Evolutionary conservation across 2,888 invertebrate genomes (phyloP).

Genomic region (Monochamus alternatus): DNA sequence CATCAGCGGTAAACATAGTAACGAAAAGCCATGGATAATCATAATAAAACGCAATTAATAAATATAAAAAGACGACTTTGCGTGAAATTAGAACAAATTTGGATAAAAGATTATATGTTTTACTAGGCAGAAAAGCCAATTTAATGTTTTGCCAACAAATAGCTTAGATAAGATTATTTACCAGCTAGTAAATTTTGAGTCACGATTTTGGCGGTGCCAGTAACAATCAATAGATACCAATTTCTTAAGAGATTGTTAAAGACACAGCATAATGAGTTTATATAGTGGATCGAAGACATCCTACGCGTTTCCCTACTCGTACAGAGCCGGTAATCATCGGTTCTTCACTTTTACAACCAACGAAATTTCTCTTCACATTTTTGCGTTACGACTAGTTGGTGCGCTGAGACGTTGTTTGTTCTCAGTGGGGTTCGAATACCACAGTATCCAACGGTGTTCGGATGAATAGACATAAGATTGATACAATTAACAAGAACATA

Average conservation of each 20-base stretch:
- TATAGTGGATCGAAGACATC: conserved; percentile 16
- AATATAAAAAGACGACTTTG: no score
- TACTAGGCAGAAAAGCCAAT: no score
- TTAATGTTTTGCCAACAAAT: no score
- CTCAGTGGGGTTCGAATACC: conserved; percentile 60
- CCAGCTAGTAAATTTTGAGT: no score
- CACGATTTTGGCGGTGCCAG: not conserved
- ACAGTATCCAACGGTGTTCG: conserved; percentile 59
- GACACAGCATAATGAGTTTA: conserved; percentile 13
- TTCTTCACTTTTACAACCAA: conserved; percentile 37
- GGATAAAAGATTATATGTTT: no score
- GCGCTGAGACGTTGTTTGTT: conserved; percentile 54
- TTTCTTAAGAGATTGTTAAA: not conserved
- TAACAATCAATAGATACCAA: not conserved
- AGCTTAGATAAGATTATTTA: no score
- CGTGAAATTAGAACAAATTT: no score
- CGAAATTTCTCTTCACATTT: conserved; percentile 50
- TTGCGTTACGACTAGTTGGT: conserved; percentile 53
- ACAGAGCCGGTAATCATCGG: conserved; percentile 33
- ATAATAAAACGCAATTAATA: no score
- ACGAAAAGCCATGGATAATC: no score
- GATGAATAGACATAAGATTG: conserved; percentile 67
- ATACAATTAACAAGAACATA: conserved; percentile 67
- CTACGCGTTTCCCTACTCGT: conserved; percentile 35
- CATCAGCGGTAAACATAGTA: no score